These are phyloP conservation scores for Apantesis nais DNA, from an alignment of 2,888 invertebrate genomes.

Conservation along the genomic window DNA sequence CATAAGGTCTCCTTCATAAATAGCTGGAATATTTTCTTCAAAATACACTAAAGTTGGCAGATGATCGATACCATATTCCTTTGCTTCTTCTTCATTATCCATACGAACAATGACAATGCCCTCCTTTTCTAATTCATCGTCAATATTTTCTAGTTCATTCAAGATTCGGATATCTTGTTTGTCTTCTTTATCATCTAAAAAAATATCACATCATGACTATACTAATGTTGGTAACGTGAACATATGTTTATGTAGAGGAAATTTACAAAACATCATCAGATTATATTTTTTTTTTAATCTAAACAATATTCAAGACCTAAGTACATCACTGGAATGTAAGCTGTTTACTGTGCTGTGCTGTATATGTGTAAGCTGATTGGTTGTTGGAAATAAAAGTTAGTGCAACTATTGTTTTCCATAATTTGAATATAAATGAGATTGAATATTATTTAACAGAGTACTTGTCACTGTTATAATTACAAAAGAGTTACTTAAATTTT, in stretches of 20 bases:
- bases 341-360: no score
- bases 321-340: no score
- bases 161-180: conserved; percentile 94
- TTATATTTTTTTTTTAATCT: background rate
- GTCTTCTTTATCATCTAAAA: conserved; percentile 94
- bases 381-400: background rate
- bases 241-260: background rate
- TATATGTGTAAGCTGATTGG: no score
- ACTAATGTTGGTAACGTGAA: background rate
- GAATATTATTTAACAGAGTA: background rate
- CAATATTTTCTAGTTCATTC: conserved; percentile 96
- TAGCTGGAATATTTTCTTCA: conserved; percentile 95
- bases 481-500: background rate
- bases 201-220: background rate
- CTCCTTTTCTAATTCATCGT: conserved; percentile 95
- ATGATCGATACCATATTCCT: conserved; percentile 95
- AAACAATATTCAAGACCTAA: no score
- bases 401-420: background rate
- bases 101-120: conserved; percentile 96
- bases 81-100: conserved; percentile 95
- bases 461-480: background rate
- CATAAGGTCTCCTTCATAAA: conserved; percentile 96
- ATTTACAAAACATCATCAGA: background rate
- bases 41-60: conserved; percentile 95
- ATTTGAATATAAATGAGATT: conserved; percentile 19